A percentile compares a stretch with the other conserved stretches of the same genome.
Evolutionary conservation across 2,888 invertebrate genomes (phyloP).

Genomic region (Monopis laevigella): DNA sequence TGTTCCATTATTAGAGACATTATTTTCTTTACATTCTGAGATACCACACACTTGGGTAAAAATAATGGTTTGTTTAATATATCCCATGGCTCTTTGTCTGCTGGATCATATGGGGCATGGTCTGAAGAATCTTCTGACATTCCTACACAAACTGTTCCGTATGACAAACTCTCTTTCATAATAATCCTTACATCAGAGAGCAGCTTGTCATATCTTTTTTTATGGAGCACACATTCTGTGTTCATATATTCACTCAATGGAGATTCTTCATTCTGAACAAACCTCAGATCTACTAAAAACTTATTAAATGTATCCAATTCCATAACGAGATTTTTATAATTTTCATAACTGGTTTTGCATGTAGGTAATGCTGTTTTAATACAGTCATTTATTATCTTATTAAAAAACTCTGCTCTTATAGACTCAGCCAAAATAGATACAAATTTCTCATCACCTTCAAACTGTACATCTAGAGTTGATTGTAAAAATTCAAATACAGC

Average conservation of each 20-base stretch:
- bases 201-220: constrained; percentile 55
- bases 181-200: constrained; percentile 41
- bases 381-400: constrained; percentile 53
- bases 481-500: constrained; percentile 57
- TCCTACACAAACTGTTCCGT: constrained; percentile 41
- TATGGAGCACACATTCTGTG: constrained; percentile 50
- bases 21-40: constrained; percentile 46
- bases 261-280: constrained; percentile 42
- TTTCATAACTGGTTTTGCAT: constrained; percentile 45
- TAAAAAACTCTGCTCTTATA: constrained; percentile 45
- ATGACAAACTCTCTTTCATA: constrained; percentile 42
- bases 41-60: constrained; percentile 50
- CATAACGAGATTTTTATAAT: constrained; percentile 46
- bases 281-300: constrained; percentile 53
- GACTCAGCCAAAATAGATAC: constrained; percentile 49
- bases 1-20: constrained; percentile 45
- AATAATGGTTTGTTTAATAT: constrained; percentile 45
- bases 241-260: constrained; percentile 52
- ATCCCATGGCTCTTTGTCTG: constrained; percentile 31
- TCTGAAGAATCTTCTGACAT: constrained; percentile 24
- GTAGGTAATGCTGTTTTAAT: constrained; percentile 48
- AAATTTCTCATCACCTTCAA: constrained; percentile 45
- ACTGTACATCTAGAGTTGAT: constrained; percentile 46
- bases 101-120: constrained; percentile 35
- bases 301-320: constrained; percentile 56